Percentiles rank a stretch among this genome's conserved stretches.
Conservation (phyloP, 2,888 invertebrate species). For the Brachypterus glaber region DNA sequence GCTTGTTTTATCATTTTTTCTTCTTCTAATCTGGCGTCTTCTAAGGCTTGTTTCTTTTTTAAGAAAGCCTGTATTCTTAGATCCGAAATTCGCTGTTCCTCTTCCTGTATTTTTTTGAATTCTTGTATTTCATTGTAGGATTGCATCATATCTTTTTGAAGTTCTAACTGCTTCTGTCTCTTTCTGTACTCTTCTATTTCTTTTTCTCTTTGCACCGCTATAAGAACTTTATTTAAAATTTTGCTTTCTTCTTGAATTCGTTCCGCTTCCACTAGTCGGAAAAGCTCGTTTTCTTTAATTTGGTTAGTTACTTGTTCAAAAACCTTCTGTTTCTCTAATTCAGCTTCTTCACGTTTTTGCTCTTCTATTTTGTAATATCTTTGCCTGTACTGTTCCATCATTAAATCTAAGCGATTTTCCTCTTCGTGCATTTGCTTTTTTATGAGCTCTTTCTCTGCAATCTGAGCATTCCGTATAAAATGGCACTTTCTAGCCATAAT, state of each 20-base stretch:
- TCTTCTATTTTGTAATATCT: constrained; percentile 48
- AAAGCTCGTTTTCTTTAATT: constrained; percentile 45
- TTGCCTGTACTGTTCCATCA: constrained; percentile 62
- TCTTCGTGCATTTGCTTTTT: constrained; percentile 49
- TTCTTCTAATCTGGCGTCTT: constrained; percentile 47
- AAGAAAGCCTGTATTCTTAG: constrained; percentile 47
- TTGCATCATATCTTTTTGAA: constrained; percentile 51
- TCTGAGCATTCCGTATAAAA: constrained; percentile 75
- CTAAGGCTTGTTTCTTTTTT: constrained; percentile 51
- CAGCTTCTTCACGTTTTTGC: constrained; percentile 39
- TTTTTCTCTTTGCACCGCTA: constrained; percentile 56
- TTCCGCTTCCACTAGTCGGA: constrained; percentile 51
- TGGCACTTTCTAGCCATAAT: constrained; percentile 78
- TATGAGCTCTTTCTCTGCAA: constrained; percentile 53
- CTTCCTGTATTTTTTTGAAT: constrained; percentile 52
- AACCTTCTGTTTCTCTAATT: constrained; percentile 25
- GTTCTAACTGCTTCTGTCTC: constrained; percentile 43
- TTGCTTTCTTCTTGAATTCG: constrained; percentile 59
- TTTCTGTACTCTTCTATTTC: constrained; percentile 50
- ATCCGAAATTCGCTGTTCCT: constrained; percentile 57
- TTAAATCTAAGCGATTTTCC: constrained; percentile 50
- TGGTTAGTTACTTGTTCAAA: constrained; percentile 35
- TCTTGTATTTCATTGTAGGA: constrained; percentile 53
- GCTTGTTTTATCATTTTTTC: constrained; percentile 45
- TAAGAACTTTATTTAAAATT: constrained; percentile 51